Evolutionary conservation across 2,888 invertebrate genomes (phyloP), one percentile per base, ranked within the genome.

Genomic region (Hypselothyrea guttata): DNA sequence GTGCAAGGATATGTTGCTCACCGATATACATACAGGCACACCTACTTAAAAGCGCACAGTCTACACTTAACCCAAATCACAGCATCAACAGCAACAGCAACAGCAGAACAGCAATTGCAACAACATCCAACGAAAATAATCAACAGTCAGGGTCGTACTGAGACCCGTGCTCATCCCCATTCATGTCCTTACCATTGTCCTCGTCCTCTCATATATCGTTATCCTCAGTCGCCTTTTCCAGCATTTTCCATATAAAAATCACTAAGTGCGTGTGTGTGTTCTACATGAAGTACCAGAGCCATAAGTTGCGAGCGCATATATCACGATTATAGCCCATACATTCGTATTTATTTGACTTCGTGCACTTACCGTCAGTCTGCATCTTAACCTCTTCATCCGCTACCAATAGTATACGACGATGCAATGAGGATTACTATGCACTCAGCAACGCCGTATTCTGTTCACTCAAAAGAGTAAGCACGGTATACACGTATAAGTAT

Each of bases 11-110:
- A n/a, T n/a, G n/a, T n/a, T n/a, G n/a, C n/a, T 11, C 5, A 16
- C 35, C 7, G 13, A 15, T 13, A 34, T 13, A 34, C 13, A 15
- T 9, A 35, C 3, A 35, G 12, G 9, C 61, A 67, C 58, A 67
- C 77, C 84, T 77, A 84, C 86, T 84, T 81, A 86, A 83, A 76
- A 85, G 62, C 70, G 73, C 67, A 74, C 82, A 66, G 82, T 69
- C 86, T 66, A 84, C 81, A 82, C 81, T 82, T 82, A 82, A 82
- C 81, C 81, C 82, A 82, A 82, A 82, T 86, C 86, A 82, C 68
- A 74, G 75, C 45, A 63, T 52, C 62, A 60, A 44, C 52, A 65
- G 12, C 56, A 42, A 12, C 49, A 52, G 27, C 34, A 53, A 16
- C 48, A 56, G 38, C 56, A 58, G 40, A 47, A 16, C 40, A 41